Evolutionary conservation across 2,797 vertebrate species (phyloP).

Genomic region (Trachops cirrhosus): DNA sequence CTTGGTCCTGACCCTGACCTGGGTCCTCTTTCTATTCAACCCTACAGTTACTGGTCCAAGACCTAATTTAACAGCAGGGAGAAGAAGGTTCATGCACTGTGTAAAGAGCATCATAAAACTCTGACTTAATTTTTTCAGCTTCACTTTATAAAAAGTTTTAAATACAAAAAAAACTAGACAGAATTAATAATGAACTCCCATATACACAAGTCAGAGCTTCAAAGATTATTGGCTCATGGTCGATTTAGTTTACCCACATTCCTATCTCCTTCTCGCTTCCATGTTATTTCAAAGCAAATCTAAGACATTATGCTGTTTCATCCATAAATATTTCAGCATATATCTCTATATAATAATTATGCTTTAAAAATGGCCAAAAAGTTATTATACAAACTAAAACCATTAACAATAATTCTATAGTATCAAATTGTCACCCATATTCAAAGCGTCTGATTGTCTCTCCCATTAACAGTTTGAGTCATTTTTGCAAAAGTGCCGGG

Average conservation of each 20-base stretch:
- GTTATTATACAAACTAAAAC: background rate
- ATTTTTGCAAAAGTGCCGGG: background rate
- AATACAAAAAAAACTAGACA: background rate
- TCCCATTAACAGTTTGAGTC: background rate
- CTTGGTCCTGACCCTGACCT: background rate
- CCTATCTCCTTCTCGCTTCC: background rate
- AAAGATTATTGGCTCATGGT: background rate
- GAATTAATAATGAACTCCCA: background rate
- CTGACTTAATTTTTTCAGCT: background rate
- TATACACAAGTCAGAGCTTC: background rate
- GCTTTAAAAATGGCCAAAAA: background rate
- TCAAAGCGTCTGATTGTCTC: background rate
- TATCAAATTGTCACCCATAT: background rate
- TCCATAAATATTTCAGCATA: background rate
- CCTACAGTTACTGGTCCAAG: background rate
- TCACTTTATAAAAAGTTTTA: background rate
- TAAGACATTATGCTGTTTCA: background rate
- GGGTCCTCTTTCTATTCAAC: background rate
- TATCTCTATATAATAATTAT: background rate
- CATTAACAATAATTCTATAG: background rate
- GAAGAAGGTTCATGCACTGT: background rate
- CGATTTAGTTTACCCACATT: background rate
- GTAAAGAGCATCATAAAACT: background rate
- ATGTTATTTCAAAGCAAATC: conserved; percentile 6
- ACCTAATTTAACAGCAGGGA: background rate